These are phyloP conservation scores for Carassius gibelio DNA, from an alignment of 2,113 vertebrate genomes.

Conservation along the genomic window DNA sequence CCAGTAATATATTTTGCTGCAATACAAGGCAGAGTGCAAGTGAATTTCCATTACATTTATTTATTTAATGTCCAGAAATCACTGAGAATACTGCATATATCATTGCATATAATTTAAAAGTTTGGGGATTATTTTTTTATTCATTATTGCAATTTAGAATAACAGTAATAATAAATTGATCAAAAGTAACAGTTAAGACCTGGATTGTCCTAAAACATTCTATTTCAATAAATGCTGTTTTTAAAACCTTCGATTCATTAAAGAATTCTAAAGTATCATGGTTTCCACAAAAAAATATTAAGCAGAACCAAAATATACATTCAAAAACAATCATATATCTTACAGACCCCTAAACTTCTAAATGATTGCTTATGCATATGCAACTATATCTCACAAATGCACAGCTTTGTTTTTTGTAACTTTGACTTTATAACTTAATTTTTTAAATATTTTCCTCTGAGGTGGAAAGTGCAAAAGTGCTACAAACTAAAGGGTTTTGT, in stretches of 20 bases:
- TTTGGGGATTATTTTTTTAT: background rate
- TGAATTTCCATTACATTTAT: background rate
- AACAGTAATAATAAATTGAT: background rate
- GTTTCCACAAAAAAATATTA: no score
- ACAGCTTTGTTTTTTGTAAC: background rate
- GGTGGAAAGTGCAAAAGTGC: background rate
- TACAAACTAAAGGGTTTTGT: background rate
- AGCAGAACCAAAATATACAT: background rate
- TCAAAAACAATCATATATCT: background rate
- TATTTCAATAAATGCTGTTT: background rate
- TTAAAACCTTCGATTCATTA: background rate
- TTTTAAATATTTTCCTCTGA: background rate
- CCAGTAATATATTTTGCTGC: background rate
- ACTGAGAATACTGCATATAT: background rate
- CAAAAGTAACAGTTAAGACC: background rate
- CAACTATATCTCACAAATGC: background rate
- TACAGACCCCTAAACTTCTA: background rate
- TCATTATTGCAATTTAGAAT: background rate
- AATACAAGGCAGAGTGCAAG: background rate
- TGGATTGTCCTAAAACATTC: background rate
- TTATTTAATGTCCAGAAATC: background rate
- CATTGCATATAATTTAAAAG: background rate
- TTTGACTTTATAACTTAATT: background rate
- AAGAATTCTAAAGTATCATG: no score
- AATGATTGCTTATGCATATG: background rate